Percentiles rank a stretch among this genome's conserved stretches.
phyloP scores from a whole-genome alignment of 2,113 vertebrate genomes.

The Lichenostomus cassidix region DNA sequence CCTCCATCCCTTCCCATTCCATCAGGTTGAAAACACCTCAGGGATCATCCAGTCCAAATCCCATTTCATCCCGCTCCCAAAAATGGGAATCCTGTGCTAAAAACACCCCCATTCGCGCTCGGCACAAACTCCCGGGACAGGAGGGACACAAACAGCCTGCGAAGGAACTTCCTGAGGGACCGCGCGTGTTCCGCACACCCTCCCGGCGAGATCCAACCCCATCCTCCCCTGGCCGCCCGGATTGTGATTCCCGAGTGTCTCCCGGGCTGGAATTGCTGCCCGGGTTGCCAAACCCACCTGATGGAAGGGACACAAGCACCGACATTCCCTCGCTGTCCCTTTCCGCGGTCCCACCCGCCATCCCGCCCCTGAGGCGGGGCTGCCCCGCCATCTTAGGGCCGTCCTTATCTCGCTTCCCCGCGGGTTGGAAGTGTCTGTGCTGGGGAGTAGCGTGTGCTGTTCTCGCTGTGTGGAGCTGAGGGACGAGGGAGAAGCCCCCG shows the following conservation, averaged over 20 bases:
- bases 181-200: not conserved
- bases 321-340: accelerated
- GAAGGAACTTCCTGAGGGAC: not conserved
- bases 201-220: not conserved
- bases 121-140: accelerated
- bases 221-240: not conserved
- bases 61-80: accelerated
- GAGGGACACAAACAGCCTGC: accelerated
- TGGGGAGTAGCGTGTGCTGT: accelerated
- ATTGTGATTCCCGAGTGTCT: no score
- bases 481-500: accelerated
- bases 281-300: accelerated
- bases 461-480: accelerated
- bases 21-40: accelerated
- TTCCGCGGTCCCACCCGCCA: not conserved
- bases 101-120: not conserved
- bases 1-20: not conserved
- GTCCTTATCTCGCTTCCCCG: accelerated
- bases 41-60: not conserved
- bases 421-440: accelerated
- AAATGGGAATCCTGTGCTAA: no score
- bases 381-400: not conserved
- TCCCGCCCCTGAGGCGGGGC: not conserved
- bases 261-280: accelerated
- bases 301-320: accelerated